Evolutionary conservation across 1,140 invertebrate species (phyloP).

Genomic region (Drosophila elegans): DNA sequence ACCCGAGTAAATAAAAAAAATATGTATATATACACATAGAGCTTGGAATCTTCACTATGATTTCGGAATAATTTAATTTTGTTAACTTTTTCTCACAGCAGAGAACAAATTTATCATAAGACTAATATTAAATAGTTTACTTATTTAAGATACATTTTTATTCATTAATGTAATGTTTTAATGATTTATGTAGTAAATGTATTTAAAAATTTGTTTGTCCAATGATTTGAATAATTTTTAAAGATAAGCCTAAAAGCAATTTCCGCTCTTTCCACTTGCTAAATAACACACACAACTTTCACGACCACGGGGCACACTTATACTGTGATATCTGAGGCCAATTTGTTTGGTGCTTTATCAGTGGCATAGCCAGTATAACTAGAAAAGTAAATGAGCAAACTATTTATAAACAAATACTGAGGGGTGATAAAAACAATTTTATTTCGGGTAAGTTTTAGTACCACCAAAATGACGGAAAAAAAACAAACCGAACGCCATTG

Average conservation of each 20-base stretch:
- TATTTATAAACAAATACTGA: slow-evolving; percentile 40
- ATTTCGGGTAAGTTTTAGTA: slow-evolving; percentile 42
- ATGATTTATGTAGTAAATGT: too few species aligned
- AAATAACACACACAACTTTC: slow-evolving; percentile 5
- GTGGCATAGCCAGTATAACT: slow-evolving; percentile 16
- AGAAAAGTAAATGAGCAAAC: slow-evolving; percentile 25
- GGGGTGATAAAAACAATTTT: slow-evolving; percentile 37
- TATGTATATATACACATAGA: too few species aligned
- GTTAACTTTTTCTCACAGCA: too few species aligned
- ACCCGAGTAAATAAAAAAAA: too few species aligned
- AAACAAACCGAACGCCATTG: slow-evolving; percentile 11
- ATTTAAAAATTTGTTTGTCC: too few species aligned
- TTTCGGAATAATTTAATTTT: too few species aligned
- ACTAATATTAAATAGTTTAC: too few species aligned
- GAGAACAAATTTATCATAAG: too few species aligned
- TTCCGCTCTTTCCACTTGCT: not conserved
- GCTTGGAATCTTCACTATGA: too few species aligned
- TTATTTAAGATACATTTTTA: too few species aligned
- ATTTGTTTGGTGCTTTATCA: slow-evolving; percentile 36
- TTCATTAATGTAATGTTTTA: too few species aligned
- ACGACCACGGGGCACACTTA: slow-evolving; percentile 9
- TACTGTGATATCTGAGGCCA: slow-evolving; percentile 24
- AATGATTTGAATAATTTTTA: not conserved
- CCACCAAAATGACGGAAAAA: not conserved
- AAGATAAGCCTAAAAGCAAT: not conserved